Evolutionary conservation across 1,140 invertebrate species (phyloP).

Genomic region (Parapsyche elsis): DNA sequence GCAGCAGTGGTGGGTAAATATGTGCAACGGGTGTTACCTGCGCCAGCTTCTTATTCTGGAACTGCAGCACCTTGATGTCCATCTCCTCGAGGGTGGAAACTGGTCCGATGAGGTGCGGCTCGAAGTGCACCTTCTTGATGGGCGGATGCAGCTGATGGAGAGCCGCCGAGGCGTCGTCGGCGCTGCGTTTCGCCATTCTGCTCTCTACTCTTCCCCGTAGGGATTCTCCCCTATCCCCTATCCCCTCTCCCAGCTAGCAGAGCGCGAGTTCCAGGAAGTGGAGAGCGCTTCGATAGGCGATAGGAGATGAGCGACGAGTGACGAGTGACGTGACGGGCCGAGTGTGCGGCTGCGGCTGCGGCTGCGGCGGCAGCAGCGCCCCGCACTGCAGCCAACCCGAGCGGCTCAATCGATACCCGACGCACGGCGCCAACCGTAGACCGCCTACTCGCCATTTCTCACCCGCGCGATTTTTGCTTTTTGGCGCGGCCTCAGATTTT

Average conservation of each 20-base stretch:
- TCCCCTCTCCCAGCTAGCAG: too few species aligned
- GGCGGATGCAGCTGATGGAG: conserved; percentile 77
- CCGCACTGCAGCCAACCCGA: not conserved
- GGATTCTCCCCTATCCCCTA: too few species aligned
- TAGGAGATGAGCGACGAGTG: too few species aligned
- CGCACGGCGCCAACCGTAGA: not conserved
- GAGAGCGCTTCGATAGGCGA: too few species aligned
- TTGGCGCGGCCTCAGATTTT: too few species aligned
- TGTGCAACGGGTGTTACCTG: conserved; percentile 75
- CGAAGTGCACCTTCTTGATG: conserved; percentile 94
- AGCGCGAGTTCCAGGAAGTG: too few species aligned
- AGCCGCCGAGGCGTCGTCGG: conserved; percentile 68
- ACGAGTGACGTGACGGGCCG: too few species aligned
- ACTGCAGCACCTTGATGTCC: conserved; percentile 96
- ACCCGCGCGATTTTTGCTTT: not conserved
- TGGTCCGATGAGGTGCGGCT: conserved; percentile 91
- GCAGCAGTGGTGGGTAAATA: not conserved
- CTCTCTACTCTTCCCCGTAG: too few species aligned
- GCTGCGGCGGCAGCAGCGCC: not conserved
- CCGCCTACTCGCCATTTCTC: not conserved
- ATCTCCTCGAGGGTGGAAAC: conserved; percentile 96
- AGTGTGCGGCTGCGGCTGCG: not conserved
- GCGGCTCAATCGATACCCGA: not conserved
- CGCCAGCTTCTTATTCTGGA: conserved; percentile 96
- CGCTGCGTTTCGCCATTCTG: conserved; percentile 82